Evolutionary conservation across 1,140 invertebrate genomes (phyloP).

Genomic region (Xylocopa sonorina): DNA sequence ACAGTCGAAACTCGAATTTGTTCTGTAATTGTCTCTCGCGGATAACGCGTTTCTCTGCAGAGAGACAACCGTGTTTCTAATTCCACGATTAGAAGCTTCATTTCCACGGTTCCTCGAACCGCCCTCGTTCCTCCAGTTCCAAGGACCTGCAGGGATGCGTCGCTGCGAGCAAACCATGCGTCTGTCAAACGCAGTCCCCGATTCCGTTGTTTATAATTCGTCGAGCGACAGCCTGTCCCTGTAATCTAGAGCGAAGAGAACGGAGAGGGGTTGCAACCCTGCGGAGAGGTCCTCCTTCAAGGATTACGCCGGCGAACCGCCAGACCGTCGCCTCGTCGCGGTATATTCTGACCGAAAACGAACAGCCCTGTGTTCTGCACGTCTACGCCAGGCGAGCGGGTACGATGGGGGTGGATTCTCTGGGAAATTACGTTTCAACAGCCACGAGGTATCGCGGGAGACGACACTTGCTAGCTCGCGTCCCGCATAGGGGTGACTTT

Average conservation of each 20-base stretch:
- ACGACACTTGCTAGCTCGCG: background rate
- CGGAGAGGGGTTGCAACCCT: too few species aligned
- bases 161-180: too few species aligned
- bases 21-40: background rate
- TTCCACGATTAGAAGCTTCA: background rate
- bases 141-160: background rate
- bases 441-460: background rate
- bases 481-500: too few species aligned
- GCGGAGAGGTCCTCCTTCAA: background rate
- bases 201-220: constrained; percentile 32
- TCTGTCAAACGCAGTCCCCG: constrained; percentile 4
- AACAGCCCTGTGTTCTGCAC: constrained; percentile 1
- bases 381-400: background rate
- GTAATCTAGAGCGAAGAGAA: constrained; percentile 23
- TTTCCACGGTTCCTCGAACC: too few species aligned
- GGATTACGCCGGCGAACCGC: constrained; percentile 19
- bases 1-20: too few species aligned
- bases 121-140: background rate
- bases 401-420: background rate
- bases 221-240: background rate
- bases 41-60: background rate
- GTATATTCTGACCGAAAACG: constrained; percentile 9
- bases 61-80: background rate
- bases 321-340: background rate
- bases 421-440: constrained; percentile 9